Evolutionary conservation across 2,888 invertebrate species (phyloP), one percentile per base, ranked within the genome.

Genomic region (Villa cingulata): DNA sequence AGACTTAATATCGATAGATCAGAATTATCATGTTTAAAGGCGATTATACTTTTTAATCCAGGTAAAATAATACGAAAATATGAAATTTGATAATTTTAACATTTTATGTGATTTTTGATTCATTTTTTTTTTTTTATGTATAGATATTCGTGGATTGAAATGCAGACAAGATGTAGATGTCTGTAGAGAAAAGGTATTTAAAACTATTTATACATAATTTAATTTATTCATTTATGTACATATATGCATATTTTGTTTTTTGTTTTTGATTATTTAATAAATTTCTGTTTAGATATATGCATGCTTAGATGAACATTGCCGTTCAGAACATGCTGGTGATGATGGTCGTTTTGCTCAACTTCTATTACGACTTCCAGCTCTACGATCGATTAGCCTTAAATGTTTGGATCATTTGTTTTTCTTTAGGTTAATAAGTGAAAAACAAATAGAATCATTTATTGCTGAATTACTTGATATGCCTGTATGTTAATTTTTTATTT

Each of bases 301-400:
- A 6, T 86, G 92, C 46, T 75, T 98, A 58, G 96, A 98, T 70
- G 94, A 96, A 62, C 95, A 98, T 72, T 89, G 89, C 54, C 81
- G 89, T 53, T 77, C 81, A 34, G 80, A 83, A 55, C 89, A 90
- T 72, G 86, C 91, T 27, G 81, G 85, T 23, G 96, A 97, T 62
- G 86, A 91, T 37, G 94, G 94, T 6, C 76, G 98, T 42, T 96
- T 98, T 70, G 96, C 97, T 36, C 91, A 97, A 66, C 74, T 98
- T 14, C 74, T 97, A 48, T 72, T 94, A 48, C 83, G 92, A 54
- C 73, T 94, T 61, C 92, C 92, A 7, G 87, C 91, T 20, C 75
- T 94, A 41, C 79, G 92, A 51, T 89, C 89, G 54, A 91, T 94
- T 62, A 89, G 90, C 48, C 80, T 96, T 43, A 94, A 94, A 72